Evolutionary conservation across 2,797 vertebrate species (phyloP).

Genomic region (Masticophis lateralis): DNA sequence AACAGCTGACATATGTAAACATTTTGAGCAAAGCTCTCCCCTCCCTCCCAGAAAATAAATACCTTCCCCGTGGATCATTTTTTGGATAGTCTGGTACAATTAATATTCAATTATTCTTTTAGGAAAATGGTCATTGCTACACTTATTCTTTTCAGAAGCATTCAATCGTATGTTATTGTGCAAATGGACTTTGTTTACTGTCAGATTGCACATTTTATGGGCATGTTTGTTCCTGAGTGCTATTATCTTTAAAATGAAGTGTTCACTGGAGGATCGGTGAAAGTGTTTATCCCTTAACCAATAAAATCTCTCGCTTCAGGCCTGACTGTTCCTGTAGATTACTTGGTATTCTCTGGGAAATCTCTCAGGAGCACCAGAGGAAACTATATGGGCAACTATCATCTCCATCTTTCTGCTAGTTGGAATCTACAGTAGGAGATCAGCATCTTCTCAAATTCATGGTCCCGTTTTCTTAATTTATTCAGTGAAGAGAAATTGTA

Average conservation of each 20-base stretch:
- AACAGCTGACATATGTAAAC: background rate
- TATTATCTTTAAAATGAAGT: background rate
- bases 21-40: background rate
- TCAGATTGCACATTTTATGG: background rate
- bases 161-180: background rate
- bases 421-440: background rate
- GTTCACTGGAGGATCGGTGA: background rate
- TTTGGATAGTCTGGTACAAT: background rate
- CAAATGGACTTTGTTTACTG: background rate
- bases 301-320: background rate
- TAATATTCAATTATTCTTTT: background rate
- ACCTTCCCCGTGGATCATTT: background rate
- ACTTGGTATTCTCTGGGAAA: background rate
- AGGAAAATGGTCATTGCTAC: background rate
- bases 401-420: background rate
- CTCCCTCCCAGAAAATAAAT: background rate
- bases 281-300: background rate
- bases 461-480: background rate
- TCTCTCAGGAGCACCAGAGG: background rate
- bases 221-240: background rate
- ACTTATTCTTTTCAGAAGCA: background rate
- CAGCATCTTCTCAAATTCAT: background rate
- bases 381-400: background rate
- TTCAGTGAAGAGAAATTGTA: background rate
- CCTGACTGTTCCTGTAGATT: background rate